phyloP scores from a whole-genome alignment of 2,797 vertebrate genomes.

The Hoplostethus mediterraneus region DNA sequence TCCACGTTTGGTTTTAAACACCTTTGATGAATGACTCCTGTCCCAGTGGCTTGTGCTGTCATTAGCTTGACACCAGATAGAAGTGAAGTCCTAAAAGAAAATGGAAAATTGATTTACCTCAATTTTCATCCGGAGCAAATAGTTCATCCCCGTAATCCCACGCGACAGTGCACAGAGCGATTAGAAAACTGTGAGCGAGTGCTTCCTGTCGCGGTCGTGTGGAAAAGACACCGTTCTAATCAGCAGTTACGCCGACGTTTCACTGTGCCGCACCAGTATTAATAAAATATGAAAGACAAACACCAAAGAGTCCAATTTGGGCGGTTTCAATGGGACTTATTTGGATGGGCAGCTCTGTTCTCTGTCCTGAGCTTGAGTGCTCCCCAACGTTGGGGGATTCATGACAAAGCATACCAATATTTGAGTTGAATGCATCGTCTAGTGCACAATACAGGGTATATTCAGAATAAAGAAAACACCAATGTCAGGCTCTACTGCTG shows the following conservation, averaged over 20 bases:
- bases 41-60: conserved; percentile 75
- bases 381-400: conserved; percentile 23
- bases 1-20: conserved; percentile 75
- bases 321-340: conserved; percentile 49
- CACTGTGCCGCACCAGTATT: conserved; percentile 46
- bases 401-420: conserved; percentile 23
- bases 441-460: too few relatives aligned
- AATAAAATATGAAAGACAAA: conserved; percentile 64
- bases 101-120: conserved; percentile 86
- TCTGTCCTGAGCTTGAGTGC: conserved; percentile 40
- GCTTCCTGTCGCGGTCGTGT: conserved; percentile 60
- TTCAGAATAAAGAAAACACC: background rate
- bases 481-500: background rate
- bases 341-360: conserved; percentile 41
- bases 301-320: conserved; percentile 53
- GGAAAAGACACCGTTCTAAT: conserved; percentile 65
- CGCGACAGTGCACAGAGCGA: conserved; percentile 57
- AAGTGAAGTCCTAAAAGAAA: conserved; percentile 82
- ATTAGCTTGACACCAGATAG: conserved; percentile 82
- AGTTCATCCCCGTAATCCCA: conserved; percentile 75
- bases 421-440: conserved; percentile 13
- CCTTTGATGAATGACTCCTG: conserved; percentile 84
- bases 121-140: conserved; percentile 80
- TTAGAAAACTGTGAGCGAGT: conserved; percentile 59
- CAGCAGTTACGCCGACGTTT: conserved; percentile 56